phyloP scores from a whole-genome alignment of 2,888 invertebrate genomes.

The Plebejus melissa region DNA sequence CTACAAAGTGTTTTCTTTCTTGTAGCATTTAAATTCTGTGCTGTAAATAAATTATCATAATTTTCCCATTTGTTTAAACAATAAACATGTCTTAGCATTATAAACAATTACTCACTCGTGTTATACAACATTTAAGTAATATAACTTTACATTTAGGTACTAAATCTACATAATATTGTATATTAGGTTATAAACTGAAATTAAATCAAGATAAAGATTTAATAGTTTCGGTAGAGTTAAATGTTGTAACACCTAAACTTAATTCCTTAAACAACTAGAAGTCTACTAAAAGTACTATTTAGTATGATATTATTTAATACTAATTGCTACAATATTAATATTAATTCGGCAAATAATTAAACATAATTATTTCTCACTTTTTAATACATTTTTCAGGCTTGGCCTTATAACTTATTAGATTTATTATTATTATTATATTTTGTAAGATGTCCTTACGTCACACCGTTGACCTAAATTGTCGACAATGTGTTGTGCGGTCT shows the following conservation, averaged over 20 bases:
- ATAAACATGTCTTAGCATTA: conserved; percentile 2
- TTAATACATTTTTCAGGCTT: not conserved
- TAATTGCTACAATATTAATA: too few relatives aligned
- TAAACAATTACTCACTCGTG: not conserved
- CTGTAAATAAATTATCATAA: conserved; percentile 1
- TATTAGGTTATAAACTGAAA: not conserved
- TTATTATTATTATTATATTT: not conserved
- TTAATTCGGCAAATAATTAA: too few relatives aligned
- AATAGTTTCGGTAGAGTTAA: too few relatives aligned
- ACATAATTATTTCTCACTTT: too few relatives aligned
- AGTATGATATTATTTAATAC: too few relatives aligned
- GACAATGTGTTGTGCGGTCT: not conserved
- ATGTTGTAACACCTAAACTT: too few relatives aligned
- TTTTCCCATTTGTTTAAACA: not conserved
- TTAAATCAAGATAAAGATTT: too few relatives aligned
- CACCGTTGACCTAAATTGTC: conserved; percentile 2
- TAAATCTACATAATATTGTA: not conserved
- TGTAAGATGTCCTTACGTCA: not conserved
- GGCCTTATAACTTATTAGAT: not conserved
- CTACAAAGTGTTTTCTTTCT: not conserved
- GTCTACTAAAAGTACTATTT: too few relatives aligned
- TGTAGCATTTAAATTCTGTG: not conserved
- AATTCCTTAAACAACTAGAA: too few relatives aligned
- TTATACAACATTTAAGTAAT: conserved; percentile 5
- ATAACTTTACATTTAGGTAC: not conserved